Evolutionary conservation across 2,797 vertebrate species (phyloP).

Genomic region (Mycteria americana): DNA sequence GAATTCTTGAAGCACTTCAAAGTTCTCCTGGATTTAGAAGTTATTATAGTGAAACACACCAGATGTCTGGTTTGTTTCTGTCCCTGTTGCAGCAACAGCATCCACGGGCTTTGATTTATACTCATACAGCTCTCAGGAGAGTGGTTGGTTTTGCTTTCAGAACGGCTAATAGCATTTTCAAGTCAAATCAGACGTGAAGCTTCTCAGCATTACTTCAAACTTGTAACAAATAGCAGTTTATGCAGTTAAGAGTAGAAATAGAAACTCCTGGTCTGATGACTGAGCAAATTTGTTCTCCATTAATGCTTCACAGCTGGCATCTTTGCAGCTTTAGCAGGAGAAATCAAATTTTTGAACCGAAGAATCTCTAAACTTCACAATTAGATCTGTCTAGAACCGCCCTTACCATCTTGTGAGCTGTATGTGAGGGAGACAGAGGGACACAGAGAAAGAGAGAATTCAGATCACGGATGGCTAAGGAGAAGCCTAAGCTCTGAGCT

Average conservation of each 20-base stretch:
- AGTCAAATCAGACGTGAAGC: not conserved
- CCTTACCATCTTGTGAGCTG: not conserved
- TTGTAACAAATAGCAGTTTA: not conserved
- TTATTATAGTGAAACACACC: not conserved
- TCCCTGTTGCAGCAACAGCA: not conserved
- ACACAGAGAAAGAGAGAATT: not conserved
- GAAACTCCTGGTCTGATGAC: not conserved
- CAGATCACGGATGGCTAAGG: fast-evolving
- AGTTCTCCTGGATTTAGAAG: not conserved
- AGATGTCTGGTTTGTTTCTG: not conserved
- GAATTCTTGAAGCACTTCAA: not conserved
- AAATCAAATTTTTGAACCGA: not conserved
- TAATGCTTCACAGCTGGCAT: not conserved
- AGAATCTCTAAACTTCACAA: not conserved
- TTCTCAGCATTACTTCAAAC: not conserved
- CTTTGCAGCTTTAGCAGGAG: not conserved
- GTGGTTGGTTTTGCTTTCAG: not conserved
- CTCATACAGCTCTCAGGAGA: not conserved
- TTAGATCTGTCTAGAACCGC: not conserved
- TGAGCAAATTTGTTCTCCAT: not conserved
- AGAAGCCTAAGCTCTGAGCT: not conserved
- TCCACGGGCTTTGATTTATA: not conserved
- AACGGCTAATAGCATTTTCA: not conserved
- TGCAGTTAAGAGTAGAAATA: not conserved
- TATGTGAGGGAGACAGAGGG: fast-evolving